Evolutionary conservation across 2,888 invertebrate genomes (phyloP), one percentile per base, ranked within the genome.

Genomic region (Drosophila cyrtoloma): DNA sequence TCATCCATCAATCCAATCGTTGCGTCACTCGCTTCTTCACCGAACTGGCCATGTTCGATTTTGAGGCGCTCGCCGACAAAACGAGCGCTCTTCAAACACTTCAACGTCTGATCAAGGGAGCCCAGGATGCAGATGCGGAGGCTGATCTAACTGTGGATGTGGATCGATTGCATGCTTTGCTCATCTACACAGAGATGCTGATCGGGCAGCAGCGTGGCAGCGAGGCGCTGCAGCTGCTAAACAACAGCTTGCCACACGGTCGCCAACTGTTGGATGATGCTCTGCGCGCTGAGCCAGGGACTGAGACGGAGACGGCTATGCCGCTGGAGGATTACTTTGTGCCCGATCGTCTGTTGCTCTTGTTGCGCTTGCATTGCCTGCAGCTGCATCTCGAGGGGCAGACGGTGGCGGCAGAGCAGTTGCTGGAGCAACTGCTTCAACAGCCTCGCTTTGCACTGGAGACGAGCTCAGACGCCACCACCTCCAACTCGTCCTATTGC

Each of bases 21-120:
- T 94, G 94, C 77, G 94, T 95, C 77, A 87, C 95, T 30, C 93
- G 95, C 61, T 94, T 95, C 75, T 96, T 95, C 86, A 94, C 94
- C 6, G 96, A 96, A 91, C 95, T 95, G 87, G 96, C 95, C 12
- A 89, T 96, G 57, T 94, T 95, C 65, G 95, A 96, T 89, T 93
- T 93, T 61, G 95, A 95, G 91, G 91, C 61, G 1, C 9, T 33
- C 12, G 16, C 26, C 0, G 42, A 58, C 10, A 26, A 19, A 3
- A 10, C 30, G 16, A 30, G 16, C 5, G 51, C 79, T 22, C 71
- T 57, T 33, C 39, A 60, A 5, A 94, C 95, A 58, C 92, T 95
- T 42, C 93, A 94, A 79, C 95, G 94, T 30, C 12, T 57, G n/a
- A 93, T 95, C 7, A 91, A 95, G 16, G 65, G 32, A 65, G 84